These are phyloP conservation scores for Eulemur coronatus DNA, from an alignment of 2,797 vertebrate species.

Conservation along the genomic window DNA sequence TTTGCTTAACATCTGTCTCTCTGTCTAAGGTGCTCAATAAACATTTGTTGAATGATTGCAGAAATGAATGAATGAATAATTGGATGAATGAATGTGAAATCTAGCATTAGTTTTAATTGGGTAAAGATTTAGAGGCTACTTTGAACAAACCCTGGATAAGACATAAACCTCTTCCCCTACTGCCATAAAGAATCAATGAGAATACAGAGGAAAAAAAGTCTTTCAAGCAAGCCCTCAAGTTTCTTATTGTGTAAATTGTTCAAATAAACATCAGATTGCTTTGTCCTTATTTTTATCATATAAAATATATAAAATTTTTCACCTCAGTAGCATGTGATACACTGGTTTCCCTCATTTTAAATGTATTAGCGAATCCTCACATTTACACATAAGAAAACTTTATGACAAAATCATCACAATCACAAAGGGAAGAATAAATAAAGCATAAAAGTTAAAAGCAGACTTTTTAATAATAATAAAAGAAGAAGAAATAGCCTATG, in stretches of 20 bases:
- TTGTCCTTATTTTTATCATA: slow-evolving; percentile 16
- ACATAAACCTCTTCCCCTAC: neutral
- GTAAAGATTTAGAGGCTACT: neutral
- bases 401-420: neutral
- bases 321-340: neutral
- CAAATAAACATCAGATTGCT: neutral
- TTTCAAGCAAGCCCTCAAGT: neutral
- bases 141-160: neutral
- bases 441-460: neutral
- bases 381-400: slow-evolving; percentile 8
- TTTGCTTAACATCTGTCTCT: neutral
- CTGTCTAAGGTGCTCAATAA: neutral
- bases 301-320: neutral
- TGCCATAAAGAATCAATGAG: neutral
- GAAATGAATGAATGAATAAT: neutral
- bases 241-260: neutral
- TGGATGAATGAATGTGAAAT: neutral
- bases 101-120: neutral
- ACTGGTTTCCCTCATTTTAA: neutral
- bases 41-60: neutral
- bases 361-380: neutral
- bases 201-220: neutral
- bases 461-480: neutral
- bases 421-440: slow-evolving; percentile 21
- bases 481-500: neutral